Base-by-base conservation (phyloP, 1,140 invertebrate genomes). In the Drosophila carrolli region DNA sequence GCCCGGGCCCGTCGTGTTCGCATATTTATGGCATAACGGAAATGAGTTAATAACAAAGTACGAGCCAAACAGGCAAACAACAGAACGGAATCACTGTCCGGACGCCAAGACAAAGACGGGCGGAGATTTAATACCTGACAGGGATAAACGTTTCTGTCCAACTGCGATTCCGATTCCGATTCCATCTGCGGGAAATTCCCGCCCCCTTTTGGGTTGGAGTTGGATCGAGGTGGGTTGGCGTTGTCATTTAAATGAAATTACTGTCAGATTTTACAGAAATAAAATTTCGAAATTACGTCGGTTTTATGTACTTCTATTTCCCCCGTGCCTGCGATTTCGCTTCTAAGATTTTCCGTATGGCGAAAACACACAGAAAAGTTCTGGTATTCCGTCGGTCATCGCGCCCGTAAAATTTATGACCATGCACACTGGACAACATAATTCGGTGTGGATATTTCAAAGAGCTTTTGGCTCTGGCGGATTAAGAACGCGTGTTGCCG, bases 231-330 rank as follows among this genome's bases (percentile, higher is more conserved):
- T 51, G 65, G 48, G 4, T 0, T 58, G 78, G 48, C 32, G 66
- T 83, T 88, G 83, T 86, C 82, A 86, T 86, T 86, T 83, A 83
- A 86, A 88, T 88, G 83, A 88, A 88, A 88, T 88, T 86, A 86
- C 82, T 88, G 82, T 88, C 82, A 88, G 82, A 86, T 86, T 86
- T 86, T 86, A 83, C 71, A 79, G 70, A 88, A 88, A 88, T 86
- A 86, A 88, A 86, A 86, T 86, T 76, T 76, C 66, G 75, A 82
- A 86, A 86, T 86, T 86, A 68, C 84, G 62, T 76, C 75, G 78
- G 75, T 88, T 86, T 86, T 86, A 86, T 88, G 82, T 83, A 83
- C 82, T 83, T 60, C 56, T 68, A 61, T 47, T 27, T 46, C 54
- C 38, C 11, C 38, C 11, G n/a, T 62, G 2, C 13, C n/a, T 27